phyloP scores from a whole-genome alignment of 1,140 invertebrate genomes.

The Hylyphantes graminicola region DNA sequence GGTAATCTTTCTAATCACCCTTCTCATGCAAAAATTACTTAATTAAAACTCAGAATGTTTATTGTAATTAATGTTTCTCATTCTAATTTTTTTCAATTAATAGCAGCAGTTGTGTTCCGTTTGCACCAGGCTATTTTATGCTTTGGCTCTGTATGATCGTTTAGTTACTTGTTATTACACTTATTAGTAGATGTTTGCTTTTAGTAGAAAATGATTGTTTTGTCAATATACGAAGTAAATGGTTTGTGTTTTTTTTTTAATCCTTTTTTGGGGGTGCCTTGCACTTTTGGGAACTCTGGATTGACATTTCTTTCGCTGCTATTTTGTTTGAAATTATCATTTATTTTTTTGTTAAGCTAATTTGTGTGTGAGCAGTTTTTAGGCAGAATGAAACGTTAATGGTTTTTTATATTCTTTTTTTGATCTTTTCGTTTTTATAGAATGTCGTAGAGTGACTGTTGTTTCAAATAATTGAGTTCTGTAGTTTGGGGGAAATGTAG shows the following conservation, averaged over 20 bases:
- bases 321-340: conserved; percentile 14
- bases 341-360: conserved; percentile 26
- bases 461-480: conserved; percentile 57
- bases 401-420: conserved; percentile 26
- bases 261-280: conserved; percentile 34
- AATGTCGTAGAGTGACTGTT: conserved; percentile 54
- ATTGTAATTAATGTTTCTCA: conserved; percentile 46
- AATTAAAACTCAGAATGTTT: conserved; percentile 14
- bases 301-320: conserved; percentile 62
- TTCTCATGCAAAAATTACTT: conserved; percentile 21
- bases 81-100: conserved; percentile 32
- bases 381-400: conserved; percentile 38
- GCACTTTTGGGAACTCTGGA: conserved; percentile 27
- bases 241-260: conserved; percentile 58
- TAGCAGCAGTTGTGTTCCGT: conserved; percentile 58
- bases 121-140: conserved; percentile 59
- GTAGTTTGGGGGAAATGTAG: conserved; percentile 56
- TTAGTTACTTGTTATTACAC: conserved; percentile 54
- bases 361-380: conserved; percentile 42
- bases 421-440: conserved; percentile 59
- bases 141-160: conserved; percentile 56
- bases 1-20: conserved; percentile 2
- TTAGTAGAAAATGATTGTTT: conserved; percentile 53
- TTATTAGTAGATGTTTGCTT: conserved; percentile 52
- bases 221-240: conserved; percentile 9